These are phyloP conservation scores for Drosophila pseudoananassae DNA, from an alignment of 1,140 invertebrate species.

Conservation along the genomic window DNA sequence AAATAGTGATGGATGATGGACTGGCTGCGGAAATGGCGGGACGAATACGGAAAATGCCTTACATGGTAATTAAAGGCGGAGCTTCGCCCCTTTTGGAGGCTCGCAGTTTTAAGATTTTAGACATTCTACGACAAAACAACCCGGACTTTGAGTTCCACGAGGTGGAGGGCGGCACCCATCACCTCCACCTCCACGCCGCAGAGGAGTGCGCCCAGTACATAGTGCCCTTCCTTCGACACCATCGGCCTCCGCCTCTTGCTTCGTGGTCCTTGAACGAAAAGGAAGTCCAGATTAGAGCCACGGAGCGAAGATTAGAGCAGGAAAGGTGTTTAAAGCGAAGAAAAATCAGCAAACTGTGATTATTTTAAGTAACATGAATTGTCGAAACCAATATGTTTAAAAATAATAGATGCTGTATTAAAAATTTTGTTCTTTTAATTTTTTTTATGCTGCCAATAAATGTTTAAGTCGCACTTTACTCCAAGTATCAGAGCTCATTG, in stretches of 20 bases:
- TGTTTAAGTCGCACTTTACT: not conserved
- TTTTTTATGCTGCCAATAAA: too few species aligned
- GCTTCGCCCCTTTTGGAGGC: slow-evolving; percentile 35
- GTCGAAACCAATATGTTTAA: not conserved
- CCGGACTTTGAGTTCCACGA: slow-evolving; percentile 86
- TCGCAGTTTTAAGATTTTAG: not conserved
- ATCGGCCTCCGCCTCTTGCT: slow-evolving; percentile 38
- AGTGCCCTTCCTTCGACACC: slow-evolving; percentile 84
- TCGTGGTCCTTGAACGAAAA: slow-evolving; percentile 38
- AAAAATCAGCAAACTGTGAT: slow-evolving; percentile 33
- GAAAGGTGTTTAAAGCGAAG: slow-evolving; percentile 16
- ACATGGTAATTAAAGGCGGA: slow-evolving; percentile 70
- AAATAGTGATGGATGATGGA: slow-evolving; percentile 13
- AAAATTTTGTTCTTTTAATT: too few species aligned
- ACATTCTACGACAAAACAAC: slow-evolving; percentile 80
- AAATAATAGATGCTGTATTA: not conserved
- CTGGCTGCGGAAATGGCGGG: slow-evolving; percentile 42
- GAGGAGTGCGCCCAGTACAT: slow-evolving; percentile 86
- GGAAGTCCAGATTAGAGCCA: slow-evolving; percentile 6
- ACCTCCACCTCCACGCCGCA: slow-evolving; percentile 88
- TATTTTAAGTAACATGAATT: too few species aligned
- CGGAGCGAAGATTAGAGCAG: slow-evolving; percentile 2
- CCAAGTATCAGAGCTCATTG: not conserved
- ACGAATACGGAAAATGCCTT: slow-evolving; percentile 53
- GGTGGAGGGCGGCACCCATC: slow-evolving; percentile 85